These are phyloP conservation scores for Dynastes hyllus DNA, from an alignment of 2,888 invertebrate species.

Conservation along the genomic window DNA sequence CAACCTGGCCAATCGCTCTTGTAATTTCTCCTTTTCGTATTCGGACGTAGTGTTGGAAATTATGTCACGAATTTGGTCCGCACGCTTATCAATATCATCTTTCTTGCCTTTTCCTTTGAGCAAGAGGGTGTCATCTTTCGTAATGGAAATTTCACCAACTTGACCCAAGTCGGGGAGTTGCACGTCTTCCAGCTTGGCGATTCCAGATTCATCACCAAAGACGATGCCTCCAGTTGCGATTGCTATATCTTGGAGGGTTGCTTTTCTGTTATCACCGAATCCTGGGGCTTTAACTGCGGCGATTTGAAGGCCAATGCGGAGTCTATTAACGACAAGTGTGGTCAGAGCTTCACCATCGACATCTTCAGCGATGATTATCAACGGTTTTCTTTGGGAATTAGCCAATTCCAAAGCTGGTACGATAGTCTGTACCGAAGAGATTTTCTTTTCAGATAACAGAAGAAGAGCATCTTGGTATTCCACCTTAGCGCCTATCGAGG, in stretches of 20 bases:
- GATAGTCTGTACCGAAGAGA: constrained; percentile 96
- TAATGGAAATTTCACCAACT: constrained; percentile 71
- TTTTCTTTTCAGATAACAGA: constrained; percentile 97
- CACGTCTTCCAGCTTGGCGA: constrained; percentile 71
- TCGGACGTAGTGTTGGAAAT: constrained; percentile 71
- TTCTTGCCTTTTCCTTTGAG: constrained; percentile 70
- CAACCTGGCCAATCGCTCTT: constrained; percentile 72
- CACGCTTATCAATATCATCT: constrained; percentile 69
- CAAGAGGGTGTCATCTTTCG: constrained; percentile 72
- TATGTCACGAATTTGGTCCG: constrained; percentile 70
- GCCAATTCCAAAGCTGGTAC: constrained; percentile 98
- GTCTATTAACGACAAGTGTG: constrained; percentile 71
- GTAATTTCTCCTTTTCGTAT: constrained; percentile 72
- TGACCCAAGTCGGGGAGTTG: constrained; percentile 70
- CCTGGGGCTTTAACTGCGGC: constrained; percentile 73
- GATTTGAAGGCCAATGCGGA: constrained; percentile 72
- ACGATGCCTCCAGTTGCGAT: constrained; percentile 71
- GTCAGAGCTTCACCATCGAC: constrained; percentile 73
- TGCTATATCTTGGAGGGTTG: constrained; percentile 72
- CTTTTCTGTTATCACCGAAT: constrained; percentile 72
- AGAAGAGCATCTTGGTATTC: constrained; percentile 98
- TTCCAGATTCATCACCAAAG: constrained; percentile 71
- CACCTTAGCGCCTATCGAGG: constrained; percentile 85
- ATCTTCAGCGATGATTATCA: constrained; percentile 83
- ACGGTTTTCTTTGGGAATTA: constrained; percentile 93